phyloP scores from a whole-genome alignment of 2,113 vertebrate genomes.

The Gavia stellata region DNA sequence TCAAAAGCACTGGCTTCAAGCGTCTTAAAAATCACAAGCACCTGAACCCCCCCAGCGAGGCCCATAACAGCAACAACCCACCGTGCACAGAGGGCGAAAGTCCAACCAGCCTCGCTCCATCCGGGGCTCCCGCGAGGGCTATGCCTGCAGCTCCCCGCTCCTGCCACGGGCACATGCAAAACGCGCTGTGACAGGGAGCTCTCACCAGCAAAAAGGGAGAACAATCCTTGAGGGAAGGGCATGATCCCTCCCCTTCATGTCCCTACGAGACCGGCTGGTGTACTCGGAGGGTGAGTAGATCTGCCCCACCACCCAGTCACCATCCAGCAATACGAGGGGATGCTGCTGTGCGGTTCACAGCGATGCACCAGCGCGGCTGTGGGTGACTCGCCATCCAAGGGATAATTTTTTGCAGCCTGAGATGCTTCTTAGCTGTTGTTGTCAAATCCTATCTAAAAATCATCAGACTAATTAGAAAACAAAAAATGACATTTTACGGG shows the following conservation, averaged over 20 bases:
- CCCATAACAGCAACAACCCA: accelerated
- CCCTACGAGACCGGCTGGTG: background rate
- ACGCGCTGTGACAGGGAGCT: background rate
- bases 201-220: background rate
- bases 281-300: background rate
- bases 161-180: accelerated
- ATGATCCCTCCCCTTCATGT: accelerated
- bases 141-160: background rate
- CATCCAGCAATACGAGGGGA: background rate
- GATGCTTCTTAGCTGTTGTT: background rate
- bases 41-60: background rate
- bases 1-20: background rate
- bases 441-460: slow-evolving; percentile 47
- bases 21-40: background rate
- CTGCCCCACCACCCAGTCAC: background rate
- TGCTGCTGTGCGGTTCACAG: background rate
- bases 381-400: background rate
- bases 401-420: background rate
- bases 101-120: background rate
- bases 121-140: accelerated
- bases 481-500: slow-evolving; percentile 61
- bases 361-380: accelerated
- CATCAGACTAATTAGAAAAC: slow-evolving; percentile 59
- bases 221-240: background rate
- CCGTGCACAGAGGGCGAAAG: background rate